Evolutionary conservation across 1,140 invertebrate genomes (phyloP).

Genomic region (Chelonus insularis): DNA sequence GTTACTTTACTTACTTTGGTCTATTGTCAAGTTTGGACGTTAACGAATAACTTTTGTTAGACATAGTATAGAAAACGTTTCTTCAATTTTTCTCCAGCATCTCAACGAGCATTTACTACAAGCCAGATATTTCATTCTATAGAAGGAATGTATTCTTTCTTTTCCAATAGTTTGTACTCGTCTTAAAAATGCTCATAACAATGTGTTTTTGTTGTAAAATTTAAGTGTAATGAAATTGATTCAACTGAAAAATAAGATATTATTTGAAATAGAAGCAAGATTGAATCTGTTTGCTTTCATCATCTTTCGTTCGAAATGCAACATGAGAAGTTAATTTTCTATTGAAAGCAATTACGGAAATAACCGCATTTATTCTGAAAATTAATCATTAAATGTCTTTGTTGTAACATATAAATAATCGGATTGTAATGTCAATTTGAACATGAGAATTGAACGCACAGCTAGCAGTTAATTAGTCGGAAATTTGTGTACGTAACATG

Average conservation of each 20-base stretch:
- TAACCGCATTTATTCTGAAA: too few relatives aligned
- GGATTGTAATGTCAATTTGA: not conserved
- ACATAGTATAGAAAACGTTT: slow-evolving; percentile 40
- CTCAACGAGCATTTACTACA: slow-evolving; percentile 30
- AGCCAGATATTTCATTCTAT: slow-evolving; percentile 10
- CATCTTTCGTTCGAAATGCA: too few relatives aligned
- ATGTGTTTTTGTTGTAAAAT: too few relatives aligned
- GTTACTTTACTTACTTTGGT: slow-evolving; percentile 15
- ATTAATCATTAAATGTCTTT: too few relatives aligned
- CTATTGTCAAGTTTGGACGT: slow-evolving; percentile 48
- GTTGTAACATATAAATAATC: not conserved
- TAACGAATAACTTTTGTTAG: slow-evolving; percentile 49
- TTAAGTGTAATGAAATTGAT: too few relatives aligned
- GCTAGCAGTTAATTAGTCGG: slow-evolving; percentile 22
- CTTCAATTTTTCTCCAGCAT: slow-evolving; percentile 34
- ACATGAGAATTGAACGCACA: slow-evolving; percentile 7
- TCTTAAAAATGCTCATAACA: too few relatives aligned
- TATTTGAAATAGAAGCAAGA: too few relatives aligned
- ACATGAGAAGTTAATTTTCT: too few relatives aligned
- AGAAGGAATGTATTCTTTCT: slow-evolving; percentile 6
- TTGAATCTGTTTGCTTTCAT: too few relatives aligned
- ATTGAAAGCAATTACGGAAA: too few relatives aligned
- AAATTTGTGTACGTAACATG: slow-evolving; percentile 25
- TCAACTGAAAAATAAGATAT: too few relatives aligned
- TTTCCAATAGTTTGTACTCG: not conserved